These are phyloP conservation scores for Caenorhabditis drosophilae DNA, from an alignment of 2,888 invertebrate genomes.

Conservation along the genomic window DNA sequence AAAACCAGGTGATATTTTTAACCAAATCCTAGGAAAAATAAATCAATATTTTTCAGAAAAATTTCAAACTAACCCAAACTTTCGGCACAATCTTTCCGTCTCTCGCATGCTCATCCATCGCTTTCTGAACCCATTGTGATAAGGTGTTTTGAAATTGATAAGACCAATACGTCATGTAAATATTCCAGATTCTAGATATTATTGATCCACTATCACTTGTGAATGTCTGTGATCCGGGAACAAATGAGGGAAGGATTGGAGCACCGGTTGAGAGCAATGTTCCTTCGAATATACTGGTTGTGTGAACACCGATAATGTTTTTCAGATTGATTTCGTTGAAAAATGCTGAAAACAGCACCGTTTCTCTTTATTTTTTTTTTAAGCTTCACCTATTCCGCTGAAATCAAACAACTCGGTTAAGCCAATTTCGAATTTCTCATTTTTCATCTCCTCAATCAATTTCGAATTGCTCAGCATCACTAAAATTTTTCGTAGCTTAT, in stretches of 20 bases:
- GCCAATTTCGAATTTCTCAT: slow-evolving; percentile 37
- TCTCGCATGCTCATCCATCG: slow-evolving; percentile 27
- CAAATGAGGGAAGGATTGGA: slow-evolving; percentile 39
- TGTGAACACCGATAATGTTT: slow-evolving; percentile 39
- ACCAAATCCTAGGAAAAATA: slow-evolving; percentile 42
- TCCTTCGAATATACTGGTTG: slow-evolving; percentile 40
- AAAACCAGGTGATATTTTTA: slow-evolving; percentile 36
- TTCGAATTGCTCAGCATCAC: slow-evolving; percentile 20
- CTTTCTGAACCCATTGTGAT: slow-evolving; percentile 22
- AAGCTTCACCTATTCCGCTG: slow-evolving; percentile 15
- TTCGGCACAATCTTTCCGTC: slow-evolving; percentile 17
- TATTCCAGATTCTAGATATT: slow-evolving; percentile 22
- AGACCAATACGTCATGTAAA: slow-evolving; percentile 34
- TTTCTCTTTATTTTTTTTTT: neutral
- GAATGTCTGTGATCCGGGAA: slow-evolving; percentile 39
- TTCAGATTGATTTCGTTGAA: slow-evolving; percentile 35
- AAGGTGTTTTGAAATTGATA: slow-evolving; percentile 35
- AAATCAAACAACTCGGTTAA: slow-evolving; percentile 43
- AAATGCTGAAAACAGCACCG: slow-evolving; percentile 10
- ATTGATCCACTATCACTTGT: slow-evolving; percentile 37
- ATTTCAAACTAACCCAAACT: slow-evolving; percentile 15
- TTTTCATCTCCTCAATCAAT: slow-evolving; percentile 22
- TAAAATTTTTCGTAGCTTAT: neutral
- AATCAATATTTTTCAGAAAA: neutral
- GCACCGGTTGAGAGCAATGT: slow-evolving; percentile 37